Base-by-base conservation (phyloP, 2,797 vertebrate species). In the Cetoscarus ocellatus region DNA sequence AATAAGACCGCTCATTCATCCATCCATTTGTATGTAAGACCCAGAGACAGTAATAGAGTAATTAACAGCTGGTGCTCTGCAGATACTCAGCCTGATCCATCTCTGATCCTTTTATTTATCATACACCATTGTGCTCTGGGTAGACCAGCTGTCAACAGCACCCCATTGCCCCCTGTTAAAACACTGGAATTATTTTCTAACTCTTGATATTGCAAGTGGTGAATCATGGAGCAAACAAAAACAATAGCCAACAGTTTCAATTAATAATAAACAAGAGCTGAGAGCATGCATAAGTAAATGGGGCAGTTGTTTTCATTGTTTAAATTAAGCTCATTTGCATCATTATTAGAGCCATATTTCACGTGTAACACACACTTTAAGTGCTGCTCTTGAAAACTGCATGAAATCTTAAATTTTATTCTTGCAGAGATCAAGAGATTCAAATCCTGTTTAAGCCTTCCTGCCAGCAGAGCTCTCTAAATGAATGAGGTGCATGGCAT, bases 321-420 rank as follows among this genome's bases (percentile, higher is more conserved):
- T 38, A 74, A 17, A 83, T 71, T 73, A 10, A 39, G 12, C 59
- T 67, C 56, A 72, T 82, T 77, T 81, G 58, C 64, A 79, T 73
- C 54, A 57, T 49, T 69, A 72, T 47, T 61, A 53, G 55, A 38
- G 50, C 54, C 15, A 50, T 61, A 44, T 73, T 75, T 82, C 67
- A 79, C 48, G 45, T 11, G 7, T 45, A 50, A 43, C 36, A 59
- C 57, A 73, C 27, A 70, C 54, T 67, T 27, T 57, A 82, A 56
- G 49, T 67, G 68, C 50, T 65, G 53, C 51, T 47, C 45, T 57
- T 18, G 40, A 12, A 75, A 63, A 73, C 50, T 44, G 35, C 50
- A 71, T 59, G 57, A 59, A 70, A 42, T 66, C 61, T 67, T 59
- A 67, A 44, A 58, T 70, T 77, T 0, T 66, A 77, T 73, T 61